Evolutionary conservation across 2,888 invertebrate genomes (phyloP).

Genomic region (Elegia similella): DNA sequence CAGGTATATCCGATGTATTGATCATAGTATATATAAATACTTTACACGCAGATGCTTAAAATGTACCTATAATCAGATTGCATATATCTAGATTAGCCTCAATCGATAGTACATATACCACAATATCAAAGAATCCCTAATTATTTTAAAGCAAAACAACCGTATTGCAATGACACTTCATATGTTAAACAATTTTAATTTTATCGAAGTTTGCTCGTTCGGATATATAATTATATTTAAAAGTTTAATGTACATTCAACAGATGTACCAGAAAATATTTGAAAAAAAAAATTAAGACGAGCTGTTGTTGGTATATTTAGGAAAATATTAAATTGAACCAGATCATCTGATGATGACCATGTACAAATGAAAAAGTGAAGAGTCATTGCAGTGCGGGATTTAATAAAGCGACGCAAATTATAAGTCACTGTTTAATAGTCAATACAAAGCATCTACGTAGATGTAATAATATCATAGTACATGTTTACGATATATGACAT

Average conservation of each 20-base stretch:
- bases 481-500: slow-evolving; percentile 33
- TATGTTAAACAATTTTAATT: slow-evolving; percentile 80
- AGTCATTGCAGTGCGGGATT: slow-evolving; percentile 52
- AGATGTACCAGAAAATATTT: slow-evolving; percentile 54
- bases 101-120: slow-evolving; percentile 77
- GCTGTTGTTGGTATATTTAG: slow-evolving; percentile 82
- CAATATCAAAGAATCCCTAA: slow-evolving; percentile 74
- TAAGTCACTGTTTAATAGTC: slow-evolving; percentile 72
- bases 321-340: slow-evolving; percentile 78
- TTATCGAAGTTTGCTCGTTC: slow-evolving; percentile 81
- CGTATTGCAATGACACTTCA: slow-evolving; percentile 63
- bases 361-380: slow-evolving; percentile 83
- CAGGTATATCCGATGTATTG: slow-evolving; percentile 25
- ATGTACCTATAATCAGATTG: slow-evolving; percentile 58
- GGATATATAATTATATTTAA: slow-evolving; percentile 80
- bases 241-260: slow-evolving; percentile 70
- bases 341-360: slow-evolving; percentile 87
- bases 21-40: slow-evolving; percentile 63
- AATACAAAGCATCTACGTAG: slow-evolving; percentile 75
- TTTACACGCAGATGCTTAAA: slow-evolving; percentile 64
- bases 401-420: slow-evolving; percentile 63
- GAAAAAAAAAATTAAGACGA: slow-evolving; percentile 58
- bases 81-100: slow-evolving; percentile 73
- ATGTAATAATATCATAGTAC: slow-evolving; percentile 58
- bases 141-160: slow-evolving; percentile 50